These are phyloP conservation scores for Oconnorella tubifera DNA, from an alignment of 2,888 invertebrate genomes.

Conservation along the genomic window DNA sequence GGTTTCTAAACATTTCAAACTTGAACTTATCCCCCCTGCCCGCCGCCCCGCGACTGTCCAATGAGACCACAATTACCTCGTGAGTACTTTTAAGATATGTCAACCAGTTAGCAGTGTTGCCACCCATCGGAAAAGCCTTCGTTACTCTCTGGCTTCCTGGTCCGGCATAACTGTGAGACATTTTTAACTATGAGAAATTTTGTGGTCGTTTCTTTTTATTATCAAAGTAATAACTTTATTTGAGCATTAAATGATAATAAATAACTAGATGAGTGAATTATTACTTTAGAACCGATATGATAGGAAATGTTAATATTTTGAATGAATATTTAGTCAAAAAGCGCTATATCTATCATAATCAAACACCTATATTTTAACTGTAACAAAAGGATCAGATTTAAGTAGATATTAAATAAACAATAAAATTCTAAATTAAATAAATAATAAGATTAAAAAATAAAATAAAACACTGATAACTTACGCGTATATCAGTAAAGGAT, in stretches of 20 bases:
- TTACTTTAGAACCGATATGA: too few species aligned
- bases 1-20: conserved; percentile 76
- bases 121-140: conserved; percentile 68
- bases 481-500: conserved; percentile 27
- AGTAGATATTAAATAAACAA: too few species aligned
- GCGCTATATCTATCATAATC: too few species aligned
- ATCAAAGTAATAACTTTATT: too few species aligned
- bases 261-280: too few species aligned
- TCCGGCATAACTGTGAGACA: conserved; percentile 77
- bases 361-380: too few species aligned
- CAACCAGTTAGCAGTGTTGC: conserved; percentile 71
- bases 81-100: conserved; percentile 81
- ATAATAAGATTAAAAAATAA: too few species aligned
- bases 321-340: too few species aligned
- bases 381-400: too few species aligned
- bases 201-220: background rate
- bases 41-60: conserved; percentile 87
- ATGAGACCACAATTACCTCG: conserved; percentile 82
- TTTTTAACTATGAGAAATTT: background rate
- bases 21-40: conserved; percentile 79
- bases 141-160: conserved; percentile 89
- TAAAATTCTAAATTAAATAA: too few species aligned
- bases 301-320: too few species aligned
- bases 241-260: too few species aligned
- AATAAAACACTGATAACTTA: conserved; percentile 15